Base-by-base conservation (phyloP, 1,140 invertebrate genomes). In the Propsilocerus akamusi region DNA sequence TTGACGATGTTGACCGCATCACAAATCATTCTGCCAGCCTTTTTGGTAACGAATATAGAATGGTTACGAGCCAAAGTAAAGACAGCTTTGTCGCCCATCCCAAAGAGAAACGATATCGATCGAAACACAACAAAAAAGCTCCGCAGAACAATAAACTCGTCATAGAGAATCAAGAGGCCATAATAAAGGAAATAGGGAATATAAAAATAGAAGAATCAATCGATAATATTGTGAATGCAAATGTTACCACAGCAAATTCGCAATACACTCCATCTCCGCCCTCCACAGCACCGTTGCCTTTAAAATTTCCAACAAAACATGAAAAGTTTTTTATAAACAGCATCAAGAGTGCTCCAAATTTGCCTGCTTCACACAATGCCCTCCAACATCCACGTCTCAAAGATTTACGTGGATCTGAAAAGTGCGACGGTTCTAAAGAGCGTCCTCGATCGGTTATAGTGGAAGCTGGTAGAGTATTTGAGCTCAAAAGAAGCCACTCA, bases 1-100 rank as follows among this genome's bases (percentile, higher is more conserved):
- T 86, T 47, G 83, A 87, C 58, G 80, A 85, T 55, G 74, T 84
- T 22, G 82, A 86, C 57, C 77, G 81, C 53, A 78, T 86, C 37
- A 81, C 80, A 50, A 86, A 86, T 62, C 81, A 86, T 60, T 80
- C 82, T 2, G 75, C 82, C 24, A 46, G 26, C 17, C 25, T 26
- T 20, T 41, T 41, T 20, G 17, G 34, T 14, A 41, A 41, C 22
- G 34, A 41, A 17, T 41, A 41, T 41, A 41, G 34, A 41, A 41
- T 41, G 34, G 34, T 41, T 20, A 41, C 34, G 11, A 41, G 34
- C 22, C 34, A 41, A 41, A 41, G 34, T 20, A 41, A 41, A 41
- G 34, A 41, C 22, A 41, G 34, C 10, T 41, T 41, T 41, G 22
- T 17, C 10, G 34, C n/a, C 1, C 64, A 41, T 41, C 34, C 34